Conservation (phyloP, 2,888 invertebrate species). For the Girardia tigrina region DNA sequence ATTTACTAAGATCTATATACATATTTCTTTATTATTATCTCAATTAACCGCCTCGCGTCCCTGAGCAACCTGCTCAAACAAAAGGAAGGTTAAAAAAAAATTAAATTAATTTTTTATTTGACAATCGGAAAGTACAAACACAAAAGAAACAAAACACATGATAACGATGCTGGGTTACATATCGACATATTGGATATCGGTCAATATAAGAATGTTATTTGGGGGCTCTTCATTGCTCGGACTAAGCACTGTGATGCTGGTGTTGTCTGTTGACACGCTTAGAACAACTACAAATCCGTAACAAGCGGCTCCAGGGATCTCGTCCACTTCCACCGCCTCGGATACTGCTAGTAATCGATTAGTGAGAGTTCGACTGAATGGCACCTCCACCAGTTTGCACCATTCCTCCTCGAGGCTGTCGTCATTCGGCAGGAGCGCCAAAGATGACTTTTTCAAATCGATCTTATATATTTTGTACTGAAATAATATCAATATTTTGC, state of each 20-base stretch:
- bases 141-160: too few relatives aligned
- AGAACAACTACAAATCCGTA: constrained; percentile 36
- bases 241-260: constrained; percentile 28
- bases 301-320: constrained; percentile 33
- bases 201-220: constrained; percentile 21
- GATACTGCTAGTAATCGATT: constrained; percentile 33
- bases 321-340: constrained; percentile 33
- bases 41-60: too few relatives aligned
- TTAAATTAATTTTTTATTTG: too few relatives aligned
- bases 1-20: too few relatives aligned
- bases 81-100: too few relatives aligned
- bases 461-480: constrained; percentile 31
- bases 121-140: too few relatives aligned
- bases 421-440: constrained; percentile 32
- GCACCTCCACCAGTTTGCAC: constrained; percentile 27
- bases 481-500: not conserved
- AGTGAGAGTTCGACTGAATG: constrained; percentile 21
- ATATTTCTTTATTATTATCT: too few relatives aligned
- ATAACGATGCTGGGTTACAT: too few relatives aligned
- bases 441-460: constrained; percentile 30
- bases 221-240: constrained; percentile 24
- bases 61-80: too few relatives aligned
- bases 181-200: constrained; percentile 32
- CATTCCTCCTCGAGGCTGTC: constrained; percentile 32
- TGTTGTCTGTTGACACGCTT: constrained; percentile 25